Evolutionary conservation across 1,140 invertebrate species (phyloP).

Genomic region (Drosophila hydei): DNA sequence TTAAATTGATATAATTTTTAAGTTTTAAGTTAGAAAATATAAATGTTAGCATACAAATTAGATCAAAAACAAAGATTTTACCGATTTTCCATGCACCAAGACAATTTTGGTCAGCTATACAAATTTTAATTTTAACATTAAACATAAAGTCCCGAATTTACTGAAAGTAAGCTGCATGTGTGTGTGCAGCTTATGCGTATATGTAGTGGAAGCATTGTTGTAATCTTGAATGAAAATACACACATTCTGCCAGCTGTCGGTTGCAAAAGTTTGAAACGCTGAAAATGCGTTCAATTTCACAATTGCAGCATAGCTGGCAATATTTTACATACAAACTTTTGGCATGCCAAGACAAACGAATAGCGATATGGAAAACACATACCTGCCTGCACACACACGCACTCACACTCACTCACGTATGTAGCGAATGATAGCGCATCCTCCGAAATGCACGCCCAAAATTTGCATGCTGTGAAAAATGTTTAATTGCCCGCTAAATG

Average conservation of each 20-base stretch:
- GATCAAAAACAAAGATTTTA: no score
- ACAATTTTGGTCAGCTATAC: no score
- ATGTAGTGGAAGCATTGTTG: slow-evolving; percentile 19
- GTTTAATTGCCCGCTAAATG: slow-evolving; percentile 80
- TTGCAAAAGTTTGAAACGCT: slow-evolving; percentile 4
- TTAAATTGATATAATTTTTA: no score
- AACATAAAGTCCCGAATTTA: no score
- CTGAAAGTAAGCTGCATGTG: no score
- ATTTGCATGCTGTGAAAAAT: slow-evolving; percentile 81
- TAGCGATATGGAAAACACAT: neutral
- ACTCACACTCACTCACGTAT: neutral
- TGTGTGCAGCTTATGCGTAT: no score
- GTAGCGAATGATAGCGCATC: slow-evolving; percentile 1
- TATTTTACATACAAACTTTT: slow-evolving; percentile 61
- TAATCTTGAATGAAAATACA: slow-evolving; percentile 69
- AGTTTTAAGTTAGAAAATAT: no score
- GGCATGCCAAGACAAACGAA: slow-evolving; percentile 27
- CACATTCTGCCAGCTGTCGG: slow-evolving; percentile 23
- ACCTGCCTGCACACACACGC: no score
- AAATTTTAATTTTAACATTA: no score
- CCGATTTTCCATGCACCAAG: no score
- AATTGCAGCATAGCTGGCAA: slow-evolving; percentile 45
- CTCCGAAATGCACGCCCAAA: slow-evolving; percentile 37
- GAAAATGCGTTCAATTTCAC: slow-evolving; percentile 54
- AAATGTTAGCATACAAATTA: no score